These are phyloP conservation scores for Pipistrellus kuhlii DNA, from an alignment of 2,797 vertebrate genomes.

Conservation along the genomic window DNA sequence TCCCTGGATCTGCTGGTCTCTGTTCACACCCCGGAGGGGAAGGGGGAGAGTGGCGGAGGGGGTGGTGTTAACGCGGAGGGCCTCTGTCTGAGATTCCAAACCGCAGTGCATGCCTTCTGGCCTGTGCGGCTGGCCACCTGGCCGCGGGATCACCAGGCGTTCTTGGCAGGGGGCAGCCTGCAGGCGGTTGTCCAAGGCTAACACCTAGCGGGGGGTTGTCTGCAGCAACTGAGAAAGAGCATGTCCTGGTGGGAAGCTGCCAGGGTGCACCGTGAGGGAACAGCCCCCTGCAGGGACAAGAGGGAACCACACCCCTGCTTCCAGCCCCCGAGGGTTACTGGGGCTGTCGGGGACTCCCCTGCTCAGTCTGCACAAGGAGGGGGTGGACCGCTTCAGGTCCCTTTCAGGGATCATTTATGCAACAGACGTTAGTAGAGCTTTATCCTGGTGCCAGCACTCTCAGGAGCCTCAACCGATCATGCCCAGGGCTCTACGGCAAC, in stretches of 20 bases:
- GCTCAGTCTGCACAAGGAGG: not conserved
- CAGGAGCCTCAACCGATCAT: not conserved
- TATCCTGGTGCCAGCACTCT: not conserved
- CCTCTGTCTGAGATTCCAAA: not conserved
- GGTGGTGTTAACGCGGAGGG: not conserved
- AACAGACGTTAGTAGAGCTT: not conserved
- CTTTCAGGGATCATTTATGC: not conserved
- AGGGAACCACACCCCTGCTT: not conserved
- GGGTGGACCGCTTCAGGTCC: not conserved
- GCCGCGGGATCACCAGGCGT: not conserved
- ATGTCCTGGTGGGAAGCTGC: not conserved
- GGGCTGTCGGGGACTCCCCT: not conserved
- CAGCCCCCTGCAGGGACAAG: not conserved
- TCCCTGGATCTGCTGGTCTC: not conserved
- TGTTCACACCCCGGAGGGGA: not conserved
- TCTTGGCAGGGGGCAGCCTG: not conserved
- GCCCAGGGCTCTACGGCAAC: not conserved
- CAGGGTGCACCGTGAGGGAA: not conserved
- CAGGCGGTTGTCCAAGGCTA: not conserved
- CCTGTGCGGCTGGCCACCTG: fast-evolving
- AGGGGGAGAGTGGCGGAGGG: not conserved
- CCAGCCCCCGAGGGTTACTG: not conserved
- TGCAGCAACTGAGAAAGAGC: not conserved
- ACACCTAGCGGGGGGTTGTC: not conserved
- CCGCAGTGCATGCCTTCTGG: too few species aligned